Evolutionary conservation across 92 coral and sea anemone genomes (phyloP), one percentile per base, ranked within the genome.

Genomic region (Montipora capitata): DNA sequence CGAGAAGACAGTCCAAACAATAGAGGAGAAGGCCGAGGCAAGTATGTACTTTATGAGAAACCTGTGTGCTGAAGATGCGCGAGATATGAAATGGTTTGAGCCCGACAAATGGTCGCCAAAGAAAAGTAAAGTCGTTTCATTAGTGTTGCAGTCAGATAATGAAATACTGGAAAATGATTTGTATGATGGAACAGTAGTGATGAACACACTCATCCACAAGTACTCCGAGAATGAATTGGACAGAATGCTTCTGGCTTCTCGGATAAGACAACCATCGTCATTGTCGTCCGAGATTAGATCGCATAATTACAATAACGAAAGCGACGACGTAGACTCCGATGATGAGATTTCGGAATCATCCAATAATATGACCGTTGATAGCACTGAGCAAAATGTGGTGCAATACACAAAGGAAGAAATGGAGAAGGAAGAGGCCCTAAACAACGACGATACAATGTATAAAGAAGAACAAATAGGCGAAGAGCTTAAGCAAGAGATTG

Each of bases 61-160:
- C 58, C 64, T 96, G 39, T 94, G 96, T 62, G 93, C 92, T 14
- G 99, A 96, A 78, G 99, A 96, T 52, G 81, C 94, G 57, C 90
- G 99, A 35, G 94, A 93, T 20, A 72, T 93, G 27, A 87, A 81
- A 17, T 96, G 99, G 99, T 88, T 96, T 59, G 96, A 96, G 11
- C 93, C 92, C 4, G 85, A 79, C 17, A 65, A 83, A 35, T 75
- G 80, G 81, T 77, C 85, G 14, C 65, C 89, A 11, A 96, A 96
- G 68, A 96, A 93, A 40, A 70, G 91, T 41, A 89, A 86, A 79
- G 90, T 96, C 3, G 49, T 96, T 5, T 75, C 88, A 7, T 82
- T 96, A 63, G 92, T 88, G 8, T 68, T 96, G 62, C 85, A 93
- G 68, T 73, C 94, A 11, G 92, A 93, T 18, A 81, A 74, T 9